These are phyloP conservation scores for Falco columbarius DNA, from an alignment of 2,797 vertebrate genomes.

Conservation along the genomic window DNA sequence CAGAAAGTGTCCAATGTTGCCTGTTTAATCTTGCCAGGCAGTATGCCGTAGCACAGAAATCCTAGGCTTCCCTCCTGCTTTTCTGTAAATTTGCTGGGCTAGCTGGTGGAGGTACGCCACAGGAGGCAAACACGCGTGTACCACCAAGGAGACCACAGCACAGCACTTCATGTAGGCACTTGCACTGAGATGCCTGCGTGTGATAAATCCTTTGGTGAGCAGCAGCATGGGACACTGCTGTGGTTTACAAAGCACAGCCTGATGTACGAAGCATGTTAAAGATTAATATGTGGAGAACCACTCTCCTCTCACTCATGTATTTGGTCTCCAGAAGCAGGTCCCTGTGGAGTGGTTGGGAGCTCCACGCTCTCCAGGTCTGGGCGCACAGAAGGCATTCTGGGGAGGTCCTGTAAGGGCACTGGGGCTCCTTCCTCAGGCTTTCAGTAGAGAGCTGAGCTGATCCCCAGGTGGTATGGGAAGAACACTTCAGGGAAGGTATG, in stretches of 20 bases:
- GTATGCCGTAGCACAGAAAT: neutral
- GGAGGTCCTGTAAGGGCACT: neutral
- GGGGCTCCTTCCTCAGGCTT: neutral
- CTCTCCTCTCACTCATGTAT: neutral
- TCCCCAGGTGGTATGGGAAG: neutral
- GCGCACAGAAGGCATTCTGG: neutral
- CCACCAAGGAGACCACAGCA: neutral
- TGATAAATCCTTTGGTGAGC: neutral
- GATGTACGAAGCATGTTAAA: neutral
- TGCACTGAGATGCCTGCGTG: neutral
- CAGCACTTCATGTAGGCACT: rapidly evolving
- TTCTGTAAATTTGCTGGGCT: neutral
- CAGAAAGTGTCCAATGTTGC: rapidly evolving
- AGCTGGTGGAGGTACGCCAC: neutral
- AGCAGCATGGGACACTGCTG: neutral
- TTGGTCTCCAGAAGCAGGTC: neutral
- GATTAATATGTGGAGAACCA: neutral
- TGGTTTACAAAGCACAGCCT: neutral
- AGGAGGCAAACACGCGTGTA: rapidly evolving
- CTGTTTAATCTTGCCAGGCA: neutral
- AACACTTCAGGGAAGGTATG: neutral
- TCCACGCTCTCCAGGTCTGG: neutral
- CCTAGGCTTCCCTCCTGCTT: neutral
- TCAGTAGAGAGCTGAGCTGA: neutral
- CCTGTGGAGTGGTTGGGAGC: neutral